Conservation (phyloP, 2,113 vertebrate species). For the Saccopteryx leptura region DNA sequence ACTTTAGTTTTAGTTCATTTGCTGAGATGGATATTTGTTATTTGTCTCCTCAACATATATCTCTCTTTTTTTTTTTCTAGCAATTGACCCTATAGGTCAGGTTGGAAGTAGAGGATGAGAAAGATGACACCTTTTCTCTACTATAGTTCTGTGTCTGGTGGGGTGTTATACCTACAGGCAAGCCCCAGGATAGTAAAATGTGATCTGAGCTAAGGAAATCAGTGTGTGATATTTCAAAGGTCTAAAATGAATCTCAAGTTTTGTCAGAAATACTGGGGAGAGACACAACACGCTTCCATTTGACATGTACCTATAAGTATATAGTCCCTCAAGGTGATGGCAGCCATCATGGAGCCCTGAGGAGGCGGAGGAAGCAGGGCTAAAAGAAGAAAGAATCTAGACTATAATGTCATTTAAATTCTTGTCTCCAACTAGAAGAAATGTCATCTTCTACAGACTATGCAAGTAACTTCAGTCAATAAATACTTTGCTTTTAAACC, state of each 20-base stretch:
- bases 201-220: not conserved
- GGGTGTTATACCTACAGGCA: not conserved
- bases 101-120: no score
- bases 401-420: not conserved
- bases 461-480: not conserved
- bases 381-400: not conserved
- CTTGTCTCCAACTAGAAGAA: not conserved
- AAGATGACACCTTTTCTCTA: not conserved
- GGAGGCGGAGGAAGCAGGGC: not conserved
- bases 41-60: not conserved
- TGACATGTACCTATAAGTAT: not conserved
- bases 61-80: not conserved
- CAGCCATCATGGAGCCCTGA: not conserved
- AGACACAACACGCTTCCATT: not conserved
- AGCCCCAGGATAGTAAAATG: not conserved
- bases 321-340: not conserved
- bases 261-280: not conserved
- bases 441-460: not conserved
- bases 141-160: not conserved
- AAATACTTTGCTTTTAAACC: not conserved
- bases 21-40: not conserved
- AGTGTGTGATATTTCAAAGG: not conserved
- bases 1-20: not conserved
- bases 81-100: not conserved
- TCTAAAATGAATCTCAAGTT: not conserved